Conservation (phyloP, 1,140 invertebrate species). For the Paracyclopina nana region DNA sequence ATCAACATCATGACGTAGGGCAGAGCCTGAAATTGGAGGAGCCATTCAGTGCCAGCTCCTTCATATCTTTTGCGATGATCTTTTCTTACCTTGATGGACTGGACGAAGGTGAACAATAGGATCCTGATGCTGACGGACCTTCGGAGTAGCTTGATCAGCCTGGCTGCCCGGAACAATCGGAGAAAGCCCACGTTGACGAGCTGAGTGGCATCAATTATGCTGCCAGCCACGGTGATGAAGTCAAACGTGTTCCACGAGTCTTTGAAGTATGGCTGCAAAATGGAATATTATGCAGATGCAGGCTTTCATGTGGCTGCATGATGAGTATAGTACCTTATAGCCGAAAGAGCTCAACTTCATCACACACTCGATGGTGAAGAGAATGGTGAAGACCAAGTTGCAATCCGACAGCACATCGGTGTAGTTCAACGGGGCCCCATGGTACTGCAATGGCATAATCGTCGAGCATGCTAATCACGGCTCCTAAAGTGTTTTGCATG, state of each 20-base stretch:
- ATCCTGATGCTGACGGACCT: constrained; percentile 99
- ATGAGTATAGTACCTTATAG: constrained; percentile 49
- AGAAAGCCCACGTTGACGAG: constrained; percentile 96
- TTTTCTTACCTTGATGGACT: constrained; percentile 75
- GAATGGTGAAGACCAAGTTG: constrained; percentile 79
- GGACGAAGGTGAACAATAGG: constrained; percentile 97
- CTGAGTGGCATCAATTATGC: constrained; percentile 91
- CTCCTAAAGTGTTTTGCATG: neutral
- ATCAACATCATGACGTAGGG: constrained; percentile 43
- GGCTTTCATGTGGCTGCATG: constrained; percentile 21
- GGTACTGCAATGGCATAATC: constrained; percentile 38
- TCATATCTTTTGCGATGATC: neutral
- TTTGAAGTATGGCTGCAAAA: constrained; percentile 91
- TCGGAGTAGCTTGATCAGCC: constrained; percentile 89
- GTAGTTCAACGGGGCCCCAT: constrained; percentile 59
- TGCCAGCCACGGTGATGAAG: constrained; percentile 96
- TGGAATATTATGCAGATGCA: constrained; percentile 22
- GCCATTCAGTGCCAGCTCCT: too few species aligned
- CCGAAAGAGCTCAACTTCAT: constrained; percentile 89
- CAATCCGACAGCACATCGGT: constrained; percentile 64
- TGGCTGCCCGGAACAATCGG: constrained; percentile 88
- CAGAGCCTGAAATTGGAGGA: constrained; percentile 33
- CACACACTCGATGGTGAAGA: constrained; percentile 85
- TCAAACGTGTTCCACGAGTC: constrained; percentile 99
- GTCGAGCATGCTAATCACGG: neutral